phyloP scores from a whole-genome alignment of 1,140 invertebrate genomes.

The Galleria mellonella region DNA sequence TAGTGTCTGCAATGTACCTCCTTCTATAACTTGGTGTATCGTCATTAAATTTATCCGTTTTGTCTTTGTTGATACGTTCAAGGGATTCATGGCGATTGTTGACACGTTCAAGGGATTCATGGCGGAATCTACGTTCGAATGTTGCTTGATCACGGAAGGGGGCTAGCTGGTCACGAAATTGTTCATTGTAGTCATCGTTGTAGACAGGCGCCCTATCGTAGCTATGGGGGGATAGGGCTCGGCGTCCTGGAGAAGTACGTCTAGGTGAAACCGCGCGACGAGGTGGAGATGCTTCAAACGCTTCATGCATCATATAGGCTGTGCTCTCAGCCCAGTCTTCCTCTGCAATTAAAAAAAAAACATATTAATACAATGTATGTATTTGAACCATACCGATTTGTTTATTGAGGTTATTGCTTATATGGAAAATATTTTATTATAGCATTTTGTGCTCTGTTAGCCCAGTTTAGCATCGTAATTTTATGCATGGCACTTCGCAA shows the following conservation, averaged over 20 bases:
- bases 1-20: constrained; percentile 53
- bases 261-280: constrained; percentile 31
- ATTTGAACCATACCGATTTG: not conserved
- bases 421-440: constrained; percentile 1
- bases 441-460: constrained; percentile 19
- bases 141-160: constrained; percentile 23
- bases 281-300: constrained; percentile 60
- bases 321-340: constrained; percentile 73
- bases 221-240: constrained; percentile 47
- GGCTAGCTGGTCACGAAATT: constrained; percentile 39
- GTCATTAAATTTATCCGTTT: constrained; percentile 48
- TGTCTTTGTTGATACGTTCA: constrained; percentile 47
- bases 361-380: not conserved
- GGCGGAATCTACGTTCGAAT: constrained; percentile 57
- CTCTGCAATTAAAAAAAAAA: constrained; percentile 51
- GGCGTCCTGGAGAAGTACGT: constrained; percentile 29
- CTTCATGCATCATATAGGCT: constrained; percentile 72
- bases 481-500: constrained; percentile 17
- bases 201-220: constrained; percentile 38
- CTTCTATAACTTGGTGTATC: constrained; percentile 47
- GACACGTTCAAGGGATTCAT: constrained; percentile 47
- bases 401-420: not conserved
- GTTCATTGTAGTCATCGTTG: constrained; percentile 52
- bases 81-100: constrained; percentile 57
- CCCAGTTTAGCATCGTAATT: constrained; percentile 25